Conservation (phyloP, 2,113 vertebrate species). For the Lepus americanus region DNA sequence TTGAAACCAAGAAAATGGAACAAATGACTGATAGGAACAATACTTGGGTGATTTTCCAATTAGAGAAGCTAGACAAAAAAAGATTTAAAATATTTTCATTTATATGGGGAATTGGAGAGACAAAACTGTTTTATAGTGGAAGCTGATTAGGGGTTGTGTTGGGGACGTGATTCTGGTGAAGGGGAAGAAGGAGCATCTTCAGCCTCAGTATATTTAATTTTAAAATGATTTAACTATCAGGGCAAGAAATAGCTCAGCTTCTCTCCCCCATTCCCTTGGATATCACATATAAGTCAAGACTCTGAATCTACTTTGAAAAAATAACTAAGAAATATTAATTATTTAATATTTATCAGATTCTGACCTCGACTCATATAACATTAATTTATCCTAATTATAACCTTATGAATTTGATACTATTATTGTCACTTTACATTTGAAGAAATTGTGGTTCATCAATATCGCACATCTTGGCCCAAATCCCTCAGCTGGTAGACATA, state of each 20-base stretch:
- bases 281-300: background rate
- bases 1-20: background rate
- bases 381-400: constrained; percentile 2
- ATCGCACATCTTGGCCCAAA: background rate
- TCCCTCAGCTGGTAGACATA: background rate
- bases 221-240: constrained; percentile 14
- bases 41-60: background rate
- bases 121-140: background rate
- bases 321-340: background rate
- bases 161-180: background rate
- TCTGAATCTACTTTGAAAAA: background rate
- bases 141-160: background rate
- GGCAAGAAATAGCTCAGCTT: background rate
- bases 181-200: background rate
- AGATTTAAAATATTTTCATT: background rate
- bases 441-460: background rate
- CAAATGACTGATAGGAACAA: background rate
- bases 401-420: background rate
- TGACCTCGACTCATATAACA: background rate
- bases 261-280: background rate
- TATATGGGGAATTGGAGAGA: constrained; percentile 17
- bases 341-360: background rate
- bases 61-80: constrained; percentile 8
- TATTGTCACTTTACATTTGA: background rate
- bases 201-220: background rate